Conservation (phyloP, 2,113 vertebrate species). For the Emydocephalus ijimae region DNA sequence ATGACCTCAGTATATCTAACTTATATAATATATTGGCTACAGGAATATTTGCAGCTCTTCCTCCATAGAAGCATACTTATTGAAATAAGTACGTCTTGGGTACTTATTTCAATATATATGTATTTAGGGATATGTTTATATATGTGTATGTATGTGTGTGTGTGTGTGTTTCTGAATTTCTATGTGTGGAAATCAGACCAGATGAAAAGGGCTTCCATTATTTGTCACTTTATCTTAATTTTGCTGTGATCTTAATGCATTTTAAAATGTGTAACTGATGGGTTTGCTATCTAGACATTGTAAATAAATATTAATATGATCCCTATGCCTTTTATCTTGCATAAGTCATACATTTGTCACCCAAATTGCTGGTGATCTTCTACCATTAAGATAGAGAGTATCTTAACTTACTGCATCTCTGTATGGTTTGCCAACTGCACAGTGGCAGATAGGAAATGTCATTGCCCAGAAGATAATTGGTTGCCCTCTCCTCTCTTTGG, state of each 20-base stretch:
- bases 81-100: background rate
- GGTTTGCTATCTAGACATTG: background rate
- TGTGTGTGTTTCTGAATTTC: background rate
- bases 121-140: background rate
- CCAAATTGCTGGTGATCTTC: background rate
- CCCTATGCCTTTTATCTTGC: background rate
- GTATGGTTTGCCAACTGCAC: no score
- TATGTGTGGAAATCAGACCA: background rate
- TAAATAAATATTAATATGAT: background rate
- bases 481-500: no score
- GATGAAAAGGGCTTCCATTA: background rate
- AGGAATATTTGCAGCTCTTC: background rate
- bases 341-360: background rate
- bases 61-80: background rate
- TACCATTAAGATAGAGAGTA: no score
- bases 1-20: background rate
- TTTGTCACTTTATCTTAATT: background rate
- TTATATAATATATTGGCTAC: background rate
- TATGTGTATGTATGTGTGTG: no score
- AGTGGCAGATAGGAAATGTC: no score
- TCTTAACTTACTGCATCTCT: no score
- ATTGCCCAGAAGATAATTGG: no score
- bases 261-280: background rate
- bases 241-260: background rate
- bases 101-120: background rate